Base-by-base conservation (phyloP, 2,797 vertebrate genomes). In the Babyrousa celebensis region DNA sequence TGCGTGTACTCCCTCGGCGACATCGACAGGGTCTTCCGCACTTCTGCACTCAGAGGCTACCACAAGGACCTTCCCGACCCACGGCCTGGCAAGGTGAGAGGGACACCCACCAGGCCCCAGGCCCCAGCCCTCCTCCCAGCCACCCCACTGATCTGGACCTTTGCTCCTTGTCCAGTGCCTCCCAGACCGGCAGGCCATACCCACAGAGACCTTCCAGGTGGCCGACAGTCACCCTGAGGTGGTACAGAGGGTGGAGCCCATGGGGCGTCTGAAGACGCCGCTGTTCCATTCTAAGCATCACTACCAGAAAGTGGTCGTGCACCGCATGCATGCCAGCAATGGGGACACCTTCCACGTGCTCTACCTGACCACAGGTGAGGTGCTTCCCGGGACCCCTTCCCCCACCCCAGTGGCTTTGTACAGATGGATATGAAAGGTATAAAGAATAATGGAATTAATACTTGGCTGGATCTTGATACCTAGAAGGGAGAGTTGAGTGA, bases 291-390 rank as follows among this genome's bases (percentile, higher is more conserved):
- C 98, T 77, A 98, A 98, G 67, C 97, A 98, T 90, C 98, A 97
- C 94, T 99, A 99, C 96, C 98, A 98, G 95, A 98, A 94, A n/a
- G 97, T 99, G 0, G 97, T 90, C 0, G 98, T 98, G 75, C 98
- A 99, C 0, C 54, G 97, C 77, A 98, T 98, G 93, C 70, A 88
- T 0, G 93, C 92, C 0, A 96, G 36, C 0, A 67, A 92, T 0
- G 96, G 98, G 1, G 72, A 0, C 12, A 91, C 5, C 82, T 98
- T 98, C 97, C 97, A 96, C 0, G 98, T 98, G 77, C 98, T 99
- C 12, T 99, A 98, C 75, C 97, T 99, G 92, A 97, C 98, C 17
- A 99, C 98, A 98, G 98, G 98, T 99, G 91, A 71, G n/a, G 48
- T 70, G 17, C 84, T 67, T 11, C 67, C 54, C 0, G 1, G 32